phyloP scores from a whole-genome alignment of 2,113 vertebrate genomes.

The Lepus americanus region DNA sequence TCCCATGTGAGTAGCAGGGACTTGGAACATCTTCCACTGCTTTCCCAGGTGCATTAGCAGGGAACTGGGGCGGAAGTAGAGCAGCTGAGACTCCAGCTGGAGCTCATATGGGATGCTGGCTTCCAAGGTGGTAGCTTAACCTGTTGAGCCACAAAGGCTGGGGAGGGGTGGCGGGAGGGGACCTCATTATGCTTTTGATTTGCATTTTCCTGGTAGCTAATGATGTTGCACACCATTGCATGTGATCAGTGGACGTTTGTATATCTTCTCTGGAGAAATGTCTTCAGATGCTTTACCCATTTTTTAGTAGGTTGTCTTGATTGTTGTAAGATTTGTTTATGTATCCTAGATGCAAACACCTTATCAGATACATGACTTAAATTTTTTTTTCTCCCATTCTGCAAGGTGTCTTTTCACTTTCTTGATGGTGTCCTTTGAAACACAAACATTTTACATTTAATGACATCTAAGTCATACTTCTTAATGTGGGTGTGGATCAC shows the following conservation, averaged over 20 bases:
- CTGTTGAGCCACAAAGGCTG: too few species aligned
- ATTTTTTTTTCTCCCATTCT: background rate
- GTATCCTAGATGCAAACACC: background rate
- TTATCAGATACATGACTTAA: background rate
- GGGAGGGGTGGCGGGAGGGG: too few species aligned
- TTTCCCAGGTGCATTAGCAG: too few species aligned
- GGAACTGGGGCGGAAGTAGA: too few species aligned
- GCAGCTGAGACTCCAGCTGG: too few species aligned
- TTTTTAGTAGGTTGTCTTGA: slow-evolving; percentile 37
- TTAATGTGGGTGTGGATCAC: background rate
- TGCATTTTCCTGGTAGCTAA: slow-evolving; percentile 18
- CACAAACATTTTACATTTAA: background rate
- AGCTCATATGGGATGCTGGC: too few species aligned
- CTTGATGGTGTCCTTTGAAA: background rate
- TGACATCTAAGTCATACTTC: slow-evolving; percentile 18
- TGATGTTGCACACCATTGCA: slow-evolving; percentile 1
- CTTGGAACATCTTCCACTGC: too few species aligned
- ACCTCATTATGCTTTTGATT: slow-evolving; percentile 5
- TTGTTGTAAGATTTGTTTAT: background rate
- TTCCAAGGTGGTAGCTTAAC: too few species aligned
- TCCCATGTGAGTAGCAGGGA: too few species aligned
- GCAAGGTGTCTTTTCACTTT: slow-evolving; percentile 10
- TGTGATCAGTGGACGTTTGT: background rate
- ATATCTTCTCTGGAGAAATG: slow-evolving; percentile 8
- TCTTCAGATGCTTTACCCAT: background rate